Base-by-base conservation (phyloP, 2,888 invertebrate species). In the Drosophila rubida region DNA sequence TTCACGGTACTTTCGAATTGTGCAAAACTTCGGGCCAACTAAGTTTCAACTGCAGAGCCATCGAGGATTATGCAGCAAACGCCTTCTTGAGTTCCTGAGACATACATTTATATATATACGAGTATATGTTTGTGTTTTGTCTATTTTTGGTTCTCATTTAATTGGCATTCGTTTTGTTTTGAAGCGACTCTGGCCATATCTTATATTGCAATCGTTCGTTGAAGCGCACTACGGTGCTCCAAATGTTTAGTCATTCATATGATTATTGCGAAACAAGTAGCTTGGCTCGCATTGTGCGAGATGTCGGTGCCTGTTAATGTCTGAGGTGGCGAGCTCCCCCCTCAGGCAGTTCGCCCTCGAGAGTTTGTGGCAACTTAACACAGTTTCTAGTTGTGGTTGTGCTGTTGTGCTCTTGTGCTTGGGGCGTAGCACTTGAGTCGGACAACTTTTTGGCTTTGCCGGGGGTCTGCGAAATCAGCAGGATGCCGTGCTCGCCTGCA, bases 381-480 rank as follows among this genome's bases (percentile, higher is more conserved):
- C 87, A 81, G 66, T 80, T 80, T 69, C 50, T 71, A 62, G 46
- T 72, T 70, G 70, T 64, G 39, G 50, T 23, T 37, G 35, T 35
- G 32, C n/a, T 51, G 50, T 41, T 37, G 4, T 19, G 39, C 25
- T 37, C n/a, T 6, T 35, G 13, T 13, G 16, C 13, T 49, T 49
- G 55, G 59, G 68, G 67, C 65, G 64, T 64, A 67, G 63, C 77
- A 69, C 71, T 74, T 83, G 69, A 78, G 82, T 60, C 48, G 67
- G 45, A 68, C 58, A 82, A 82, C 76, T 82, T 78, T 81, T 73
- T 81, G 76, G 79, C 79, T 82, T 84, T 72, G 46, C 51, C 27
- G 41, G 54, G 61, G 49, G 27, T 69, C 51, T 64, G 51, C 45
- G 50, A 74, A 76, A 87, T 70, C 82, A 68, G 87, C 79, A 73